phyloP scores from a whole-genome alignment of 2,113 vertebrate species.

The Poeciliopsis prolifica region DNA sequence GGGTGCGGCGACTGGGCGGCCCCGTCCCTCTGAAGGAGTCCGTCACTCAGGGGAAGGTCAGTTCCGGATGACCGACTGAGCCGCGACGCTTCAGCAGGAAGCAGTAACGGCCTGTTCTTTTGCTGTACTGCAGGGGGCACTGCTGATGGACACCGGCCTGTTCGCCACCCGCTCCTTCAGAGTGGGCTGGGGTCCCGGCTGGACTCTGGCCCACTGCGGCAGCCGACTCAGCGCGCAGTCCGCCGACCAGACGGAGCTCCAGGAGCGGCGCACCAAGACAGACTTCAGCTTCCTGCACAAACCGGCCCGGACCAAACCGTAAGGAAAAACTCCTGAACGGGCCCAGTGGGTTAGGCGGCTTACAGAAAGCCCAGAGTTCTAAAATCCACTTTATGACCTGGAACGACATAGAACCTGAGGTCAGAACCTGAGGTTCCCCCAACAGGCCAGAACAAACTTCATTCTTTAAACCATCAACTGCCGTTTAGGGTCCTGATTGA shows the following conservation, averaged over 20 bases:
- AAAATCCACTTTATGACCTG: too few relatives aligned
- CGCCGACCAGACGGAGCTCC: slow-evolving; percentile 17
- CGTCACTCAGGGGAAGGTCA: slow-evolving; percentile 79
- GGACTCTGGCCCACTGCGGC: slow-evolving; percentile 87
- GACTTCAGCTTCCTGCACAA: slow-evolving; percentile 82
- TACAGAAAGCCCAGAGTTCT: too few relatives aligned
- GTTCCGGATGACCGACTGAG: slow-evolving; percentile 3
- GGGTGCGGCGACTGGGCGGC: slow-evolving; percentile 81
- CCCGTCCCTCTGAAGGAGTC: slow-evolving; percentile 87
- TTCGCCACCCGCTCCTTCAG: slow-evolving; percentile 91
- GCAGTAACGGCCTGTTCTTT: neutral
- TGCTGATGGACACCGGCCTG: slow-evolving; percentile 90
- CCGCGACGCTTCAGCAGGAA: neutral
- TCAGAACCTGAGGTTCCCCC: too few relatives aligned
- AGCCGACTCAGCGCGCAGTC: slow-evolving; percentile 61
- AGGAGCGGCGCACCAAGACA: slow-evolving; percentile 36
- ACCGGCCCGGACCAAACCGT: slow-evolving; percentile 83
- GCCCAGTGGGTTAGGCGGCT: neutral
- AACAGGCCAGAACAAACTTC: too few relatives aligned
- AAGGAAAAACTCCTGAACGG: slow-evolving; percentile 60
- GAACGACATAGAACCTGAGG: too few relatives aligned
- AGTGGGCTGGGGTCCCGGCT: slow-evolving; percentile 92
- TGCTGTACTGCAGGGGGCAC: slow-evolving; percentile 67
- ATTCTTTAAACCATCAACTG: too few relatives aligned
- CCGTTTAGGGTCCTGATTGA: too few relatives aligned